Percentiles rank a stretch among this genome's conserved stretches.
phyloP scores from a whole-genome alignment of 2,797 vertebrate genomes.

The Coilia nasus region DNA sequence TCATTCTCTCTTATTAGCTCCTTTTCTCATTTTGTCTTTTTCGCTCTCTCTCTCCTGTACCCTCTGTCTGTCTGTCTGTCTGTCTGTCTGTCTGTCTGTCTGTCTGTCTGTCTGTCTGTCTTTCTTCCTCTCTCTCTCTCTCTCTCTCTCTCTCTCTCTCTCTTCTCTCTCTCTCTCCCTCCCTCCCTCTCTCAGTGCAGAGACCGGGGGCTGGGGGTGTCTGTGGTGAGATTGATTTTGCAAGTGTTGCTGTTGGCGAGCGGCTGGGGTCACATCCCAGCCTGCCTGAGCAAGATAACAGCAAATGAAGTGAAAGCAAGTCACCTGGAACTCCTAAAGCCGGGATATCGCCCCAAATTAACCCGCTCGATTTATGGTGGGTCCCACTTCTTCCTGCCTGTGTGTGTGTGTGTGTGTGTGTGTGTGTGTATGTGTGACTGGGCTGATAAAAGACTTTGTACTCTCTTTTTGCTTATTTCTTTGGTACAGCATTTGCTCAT shows the following conservation, averaged over 20 bases:
- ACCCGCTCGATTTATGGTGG: slow-evolving; percentile 25
- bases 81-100: neutral
- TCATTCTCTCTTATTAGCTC: neutral
- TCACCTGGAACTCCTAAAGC: slow-evolving; percentile 53
- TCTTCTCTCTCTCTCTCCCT: slow-evolving; percentile 15
- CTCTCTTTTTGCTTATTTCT: neutral
- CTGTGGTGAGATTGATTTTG: slow-evolving; percentile 62
- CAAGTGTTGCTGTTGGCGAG: slow-evolving; percentile 53
- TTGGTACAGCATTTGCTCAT: neutral
- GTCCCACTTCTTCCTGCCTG: neutral
- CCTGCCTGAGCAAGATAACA: slow-evolving; percentile 61
- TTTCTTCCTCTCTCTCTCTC: neutral
- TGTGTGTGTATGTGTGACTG: neutral
- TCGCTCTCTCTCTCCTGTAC: neutral
- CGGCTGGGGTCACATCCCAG: slow-evolving; percentile 57
- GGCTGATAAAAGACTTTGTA: neutral
- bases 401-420: neutral
- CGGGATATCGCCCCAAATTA: slow-evolving; percentile 40
- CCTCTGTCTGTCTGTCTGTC: neutral
- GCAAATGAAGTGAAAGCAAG: slow-evolving; percentile 56
- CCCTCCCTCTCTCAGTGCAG: slow-evolving; percentile 47
- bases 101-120: no score
- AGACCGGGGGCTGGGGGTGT: slow-evolving; percentile 35
- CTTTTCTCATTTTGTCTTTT: neutral
- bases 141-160: neutral